Conservation (phyloP, 2,888 invertebrate genomes). For the Penaeus monodon region DNA sequence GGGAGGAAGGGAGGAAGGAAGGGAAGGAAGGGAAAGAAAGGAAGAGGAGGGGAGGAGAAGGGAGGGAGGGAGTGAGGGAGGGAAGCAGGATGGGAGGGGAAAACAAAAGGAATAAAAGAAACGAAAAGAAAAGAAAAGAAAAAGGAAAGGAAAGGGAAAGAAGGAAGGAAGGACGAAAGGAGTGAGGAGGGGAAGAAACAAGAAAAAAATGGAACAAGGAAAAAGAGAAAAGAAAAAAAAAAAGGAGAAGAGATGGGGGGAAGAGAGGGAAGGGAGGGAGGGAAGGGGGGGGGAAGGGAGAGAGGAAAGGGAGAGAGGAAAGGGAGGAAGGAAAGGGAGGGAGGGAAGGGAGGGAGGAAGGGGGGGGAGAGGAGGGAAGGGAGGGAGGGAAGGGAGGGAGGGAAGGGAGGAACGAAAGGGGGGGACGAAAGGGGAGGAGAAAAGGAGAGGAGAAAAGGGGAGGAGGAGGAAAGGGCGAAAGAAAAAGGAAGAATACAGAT, state of each 20-base stretch:
- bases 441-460: no score
- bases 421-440: no score
- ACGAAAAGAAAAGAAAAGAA: not conserved
- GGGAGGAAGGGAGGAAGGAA: not conserved
- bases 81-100: not conserved
- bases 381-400: not conserved
- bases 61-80: not conserved
- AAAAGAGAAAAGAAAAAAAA: slow-evolving; percentile 11
- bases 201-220: not conserved
- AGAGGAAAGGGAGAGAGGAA: not conserved
- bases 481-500: no score
- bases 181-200: not conserved
- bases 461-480: no score
- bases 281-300: not conserved
- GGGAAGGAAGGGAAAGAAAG: not conserved
- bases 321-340: not conserved
- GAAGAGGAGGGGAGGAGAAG: not conserved
- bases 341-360: not conserved
- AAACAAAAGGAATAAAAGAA: not conserved
- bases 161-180: not conserved
- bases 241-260: not conserved
- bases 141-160: not conserved
- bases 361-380: not conserved
- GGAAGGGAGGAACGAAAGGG: not conserved
- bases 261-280: not conserved